Conservation (phyloP, 2,113 vertebrate genomes). For the Gallinago undulata region DNA sequence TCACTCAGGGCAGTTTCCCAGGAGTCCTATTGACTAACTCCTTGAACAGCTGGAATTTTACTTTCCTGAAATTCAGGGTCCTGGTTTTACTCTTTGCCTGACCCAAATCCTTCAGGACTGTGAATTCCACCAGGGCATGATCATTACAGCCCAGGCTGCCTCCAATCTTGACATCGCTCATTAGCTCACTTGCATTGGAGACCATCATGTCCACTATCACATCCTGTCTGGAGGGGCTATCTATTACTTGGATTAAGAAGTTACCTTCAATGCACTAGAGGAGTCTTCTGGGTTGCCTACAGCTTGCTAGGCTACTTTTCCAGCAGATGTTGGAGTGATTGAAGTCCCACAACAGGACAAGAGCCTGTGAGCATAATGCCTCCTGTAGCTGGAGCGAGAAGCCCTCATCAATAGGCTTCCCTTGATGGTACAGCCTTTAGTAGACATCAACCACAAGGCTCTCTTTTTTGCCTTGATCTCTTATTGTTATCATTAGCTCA, state of each 20-base stretch:
- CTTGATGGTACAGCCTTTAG: not conserved
- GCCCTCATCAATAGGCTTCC: not conserved
- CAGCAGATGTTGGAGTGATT: not conserved
- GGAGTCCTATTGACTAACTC: not conserved
- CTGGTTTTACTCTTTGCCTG: not conserved
- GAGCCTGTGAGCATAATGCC: not conserved
- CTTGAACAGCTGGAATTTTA: not conserved
- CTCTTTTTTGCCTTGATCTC: not conserved
- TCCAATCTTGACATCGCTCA: not conserved
- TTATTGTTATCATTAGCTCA: not conserved
- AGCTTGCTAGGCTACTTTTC: not conserved
- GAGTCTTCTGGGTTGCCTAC: not conserved
- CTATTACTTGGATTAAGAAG: not conserved
- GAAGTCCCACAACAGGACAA: not conserved
- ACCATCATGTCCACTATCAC: not conserved
- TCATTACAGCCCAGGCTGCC: not conserved
- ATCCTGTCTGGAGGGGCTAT: not conserved
- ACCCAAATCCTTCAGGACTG: not conserved
- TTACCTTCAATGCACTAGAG: not conserved
- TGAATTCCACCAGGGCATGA: not conserved
- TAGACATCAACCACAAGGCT: not conserved
- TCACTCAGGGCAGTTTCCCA: not conserved
- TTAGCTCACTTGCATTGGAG: not conserved
- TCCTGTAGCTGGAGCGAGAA: not conserved
- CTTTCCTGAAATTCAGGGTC: not conserved